A percentile compares a stretch with the other conserved stretches of the same genome.
Conservation (phyloP, 2,797 vertebrate genomes). For the Mareca penelope region DNA sequence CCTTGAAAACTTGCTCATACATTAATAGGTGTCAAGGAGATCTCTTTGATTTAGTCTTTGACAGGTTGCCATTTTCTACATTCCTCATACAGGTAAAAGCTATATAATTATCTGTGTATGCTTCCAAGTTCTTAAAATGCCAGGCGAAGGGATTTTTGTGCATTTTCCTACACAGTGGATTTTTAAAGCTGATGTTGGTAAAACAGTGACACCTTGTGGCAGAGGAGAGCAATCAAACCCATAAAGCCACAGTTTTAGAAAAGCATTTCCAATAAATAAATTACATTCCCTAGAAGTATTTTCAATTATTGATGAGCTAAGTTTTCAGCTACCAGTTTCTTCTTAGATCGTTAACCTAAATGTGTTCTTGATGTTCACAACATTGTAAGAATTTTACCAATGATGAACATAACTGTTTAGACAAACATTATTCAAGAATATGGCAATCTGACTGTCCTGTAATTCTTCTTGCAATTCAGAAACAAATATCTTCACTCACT, state of each 20-base stretch:
- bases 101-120: slow-evolving; percentile 36
- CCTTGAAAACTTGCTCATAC: background rate
- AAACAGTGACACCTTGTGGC: slow-evolving; percentile 80
- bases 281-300: background rate
- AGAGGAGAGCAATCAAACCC: background rate
- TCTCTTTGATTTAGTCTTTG: slow-evolving; percentile 48
- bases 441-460: background rate
- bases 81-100: slow-evolving; percentile 32
- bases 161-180: background rate
- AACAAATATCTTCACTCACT: background rate
- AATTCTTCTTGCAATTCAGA: background rate
- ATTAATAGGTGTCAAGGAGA: slow-evolving; percentile 16
- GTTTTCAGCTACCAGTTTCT: background rate
- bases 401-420: background rate
- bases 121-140: slow-evolving; percentile 53
- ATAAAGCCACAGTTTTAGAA: background rate
- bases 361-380: background rate
- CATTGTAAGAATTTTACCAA: background rate
- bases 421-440: background rate
- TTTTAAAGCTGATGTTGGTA: slow-evolving; percentile 45
- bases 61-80: slow-evolving; percentile 43
- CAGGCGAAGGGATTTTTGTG: background rate
- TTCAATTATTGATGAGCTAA: background rate
- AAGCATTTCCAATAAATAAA: background rate
- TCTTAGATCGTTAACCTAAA: background rate